These are phyloP conservation scores for Colostygia pectinataria DNA, from an alignment of 2,888 invertebrate species.

Conservation along the genomic window DNA sequence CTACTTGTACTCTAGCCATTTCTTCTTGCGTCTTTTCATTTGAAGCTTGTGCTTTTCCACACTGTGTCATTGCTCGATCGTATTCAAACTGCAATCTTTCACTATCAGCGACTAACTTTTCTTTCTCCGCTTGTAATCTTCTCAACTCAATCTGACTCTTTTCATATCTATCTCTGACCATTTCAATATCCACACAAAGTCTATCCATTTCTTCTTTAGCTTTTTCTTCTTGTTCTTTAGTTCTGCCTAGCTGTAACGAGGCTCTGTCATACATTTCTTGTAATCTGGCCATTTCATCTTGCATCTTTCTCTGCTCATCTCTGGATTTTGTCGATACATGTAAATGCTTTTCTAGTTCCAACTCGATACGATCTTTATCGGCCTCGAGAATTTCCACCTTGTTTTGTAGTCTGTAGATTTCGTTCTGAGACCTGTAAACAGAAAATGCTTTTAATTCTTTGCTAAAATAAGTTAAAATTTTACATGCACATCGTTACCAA, in stretches of 20 bases:
- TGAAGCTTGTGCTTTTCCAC: slow-evolving; percentile 91
- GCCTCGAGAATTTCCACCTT: slow-evolving; percentile 94
- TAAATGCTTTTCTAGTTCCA: slow-evolving; percentile 93
- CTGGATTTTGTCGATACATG: slow-evolving; percentile 90
- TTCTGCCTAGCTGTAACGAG: slow-evolving; percentile 91
- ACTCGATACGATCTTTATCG: slow-evolving; percentile 92
- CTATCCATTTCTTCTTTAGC: slow-evolving; percentile 92
- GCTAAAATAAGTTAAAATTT: slow-evolving; percentile 27
- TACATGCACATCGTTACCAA: slow-evolving; percentile 54
- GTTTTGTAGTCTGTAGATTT: slow-evolving; percentile 93
- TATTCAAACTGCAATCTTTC: slow-evolving; percentile 93
- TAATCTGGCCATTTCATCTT: slow-evolving; percentile 92
- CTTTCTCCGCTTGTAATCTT: slow-evolving; percentile 91
- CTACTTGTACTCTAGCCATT: slow-evolving; percentile 91
- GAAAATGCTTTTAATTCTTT: slow-evolving; percentile 16
- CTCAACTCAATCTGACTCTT: slow-evolving; percentile 93
- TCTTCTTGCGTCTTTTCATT: slow-evolving; percentile 96
- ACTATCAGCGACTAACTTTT: slow-evolving; percentile 92
- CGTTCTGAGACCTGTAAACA: slow-evolving; percentile 90
- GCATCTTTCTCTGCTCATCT: slow-evolving; percentile 92
- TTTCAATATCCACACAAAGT: slow-evolving; percentile 90
- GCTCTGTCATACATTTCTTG: slow-evolving; percentile 96
- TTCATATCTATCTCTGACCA: slow-evolving; percentile 94
- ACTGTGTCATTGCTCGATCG: slow-evolving; percentile 93
- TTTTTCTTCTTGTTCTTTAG: slow-evolving; percentile 96